Conservation (phyloP, 2,113 vertebrate genomes). For the Tupaia tana region DNA sequence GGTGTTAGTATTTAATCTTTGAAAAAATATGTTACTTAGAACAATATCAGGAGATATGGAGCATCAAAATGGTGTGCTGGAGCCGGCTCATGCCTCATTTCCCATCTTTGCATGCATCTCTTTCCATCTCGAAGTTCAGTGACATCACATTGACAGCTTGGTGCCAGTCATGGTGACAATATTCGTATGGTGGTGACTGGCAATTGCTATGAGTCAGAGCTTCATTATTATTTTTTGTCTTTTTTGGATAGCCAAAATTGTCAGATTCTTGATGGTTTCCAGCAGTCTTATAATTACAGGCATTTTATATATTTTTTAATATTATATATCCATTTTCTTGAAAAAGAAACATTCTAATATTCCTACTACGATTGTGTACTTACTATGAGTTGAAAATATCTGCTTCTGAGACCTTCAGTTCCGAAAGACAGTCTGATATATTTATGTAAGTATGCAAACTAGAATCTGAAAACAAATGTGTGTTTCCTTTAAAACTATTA, state of each 20-base stretch:
- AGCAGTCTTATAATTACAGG: neutral
- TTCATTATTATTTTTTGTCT: neutral
- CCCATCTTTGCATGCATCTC: neutral
- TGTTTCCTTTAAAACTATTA: neutral
- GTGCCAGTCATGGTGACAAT: neutral
- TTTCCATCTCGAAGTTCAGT: neutral
- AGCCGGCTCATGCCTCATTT: neutral
- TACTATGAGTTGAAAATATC: neutral
- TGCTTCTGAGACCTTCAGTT: neutral
- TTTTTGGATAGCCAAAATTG: neutral
- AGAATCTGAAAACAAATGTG: neutral
- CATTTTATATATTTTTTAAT: neutral
- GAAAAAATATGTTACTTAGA: neutral
- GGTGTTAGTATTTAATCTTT: neutral
- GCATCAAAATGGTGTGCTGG: rapidly evolving
- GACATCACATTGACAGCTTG: neutral
- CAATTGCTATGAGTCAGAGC: neutral
- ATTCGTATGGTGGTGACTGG: neutral
- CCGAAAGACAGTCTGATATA: neutral
- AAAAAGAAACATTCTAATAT: neutral
- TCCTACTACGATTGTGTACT: neutral
- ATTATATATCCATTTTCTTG: neutral
- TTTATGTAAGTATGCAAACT: neutral
- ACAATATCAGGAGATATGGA: neutral
- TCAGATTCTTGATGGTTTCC: neutral